These are phyloP conservation scores for Pseudotriccus pelzelni DNA, from an alignment of 2,797 vertebrate genomes.

Conservation along the genomic window DNA sequence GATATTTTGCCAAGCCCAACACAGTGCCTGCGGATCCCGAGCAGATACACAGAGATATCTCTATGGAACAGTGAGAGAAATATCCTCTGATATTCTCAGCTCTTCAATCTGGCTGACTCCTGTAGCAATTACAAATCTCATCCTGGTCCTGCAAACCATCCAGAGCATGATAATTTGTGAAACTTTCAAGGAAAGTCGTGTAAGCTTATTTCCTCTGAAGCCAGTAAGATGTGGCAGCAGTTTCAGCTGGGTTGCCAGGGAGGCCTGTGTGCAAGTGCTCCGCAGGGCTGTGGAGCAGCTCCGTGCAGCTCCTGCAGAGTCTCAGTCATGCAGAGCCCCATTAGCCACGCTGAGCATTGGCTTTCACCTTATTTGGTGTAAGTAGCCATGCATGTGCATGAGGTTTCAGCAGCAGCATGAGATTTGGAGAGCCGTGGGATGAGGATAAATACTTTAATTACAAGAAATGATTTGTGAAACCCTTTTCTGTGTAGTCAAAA, in stretches of 20 bases:
- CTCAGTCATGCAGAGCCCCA: neutral
- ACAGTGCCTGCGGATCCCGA: fast-evolving
- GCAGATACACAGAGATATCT: neutral
- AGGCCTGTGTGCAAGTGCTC: neutral
- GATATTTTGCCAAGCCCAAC: neutral
- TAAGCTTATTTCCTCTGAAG: neutral
- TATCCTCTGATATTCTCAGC: neutral
- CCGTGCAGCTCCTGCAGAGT: neutral
- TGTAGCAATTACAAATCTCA: neutral
- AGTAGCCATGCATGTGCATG: neutral
- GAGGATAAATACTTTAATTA: neutral
- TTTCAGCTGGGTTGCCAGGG: fast-evolving
- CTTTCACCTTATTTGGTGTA: neutral
- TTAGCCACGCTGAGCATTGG: neutral
- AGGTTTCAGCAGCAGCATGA: neutral
- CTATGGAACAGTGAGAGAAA: neutral
- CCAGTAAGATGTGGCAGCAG: neutral
- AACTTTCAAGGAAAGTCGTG: neutral
- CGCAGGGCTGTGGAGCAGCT: neutral
- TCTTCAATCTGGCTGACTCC: neutral
- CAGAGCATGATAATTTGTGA: neutral
- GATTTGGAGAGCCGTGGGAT: neutral
- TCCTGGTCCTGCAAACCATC: neutral
- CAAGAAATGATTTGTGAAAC: neutral
- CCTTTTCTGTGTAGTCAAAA: neutral